Evolutionary conservation across 2,797 vertebrate species (phyloP).

Genomic region (Toxotes lorentzi): DNA sequence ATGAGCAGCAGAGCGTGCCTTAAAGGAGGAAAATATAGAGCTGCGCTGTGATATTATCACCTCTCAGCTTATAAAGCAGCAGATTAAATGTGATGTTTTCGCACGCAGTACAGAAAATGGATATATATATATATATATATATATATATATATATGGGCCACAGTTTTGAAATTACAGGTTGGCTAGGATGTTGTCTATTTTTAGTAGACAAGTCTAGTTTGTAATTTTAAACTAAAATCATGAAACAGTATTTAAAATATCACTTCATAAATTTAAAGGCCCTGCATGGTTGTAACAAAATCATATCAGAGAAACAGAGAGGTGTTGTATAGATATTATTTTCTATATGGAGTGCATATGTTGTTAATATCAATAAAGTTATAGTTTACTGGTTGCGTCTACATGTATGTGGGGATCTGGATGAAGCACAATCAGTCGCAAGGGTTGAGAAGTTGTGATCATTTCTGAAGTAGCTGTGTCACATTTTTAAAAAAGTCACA

Average conservation of each 20-base stretch:
- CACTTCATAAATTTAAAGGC: neutral
- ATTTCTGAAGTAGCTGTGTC: neutral
- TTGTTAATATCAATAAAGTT: neutral
- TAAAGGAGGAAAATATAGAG: neutral
- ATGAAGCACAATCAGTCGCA: neutral
- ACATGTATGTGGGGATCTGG: neutral
- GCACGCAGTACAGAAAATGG: neutral
- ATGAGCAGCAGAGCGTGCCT: neutral
- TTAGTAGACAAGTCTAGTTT: too few species aligned
- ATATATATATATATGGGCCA: neutral
- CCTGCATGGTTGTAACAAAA: too few species aligned
- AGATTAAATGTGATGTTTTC: neutral
- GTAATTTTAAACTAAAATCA: too few species aligned
- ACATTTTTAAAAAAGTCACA: neutral
- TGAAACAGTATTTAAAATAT: neutral
- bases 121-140: too few species aligned
- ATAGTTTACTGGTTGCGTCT: neutral
- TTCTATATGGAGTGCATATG: neutral
- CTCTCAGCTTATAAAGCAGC: neutral
- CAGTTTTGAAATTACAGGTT: neutral
- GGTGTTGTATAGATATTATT: neutral
- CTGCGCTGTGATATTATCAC: neutral
- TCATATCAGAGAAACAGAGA: neutral
- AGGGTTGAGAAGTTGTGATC: neutral
- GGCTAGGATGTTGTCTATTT: neutral